Percentiles rank a stretch among this genome's conserved stretches.
These are phyloP conservation scores for Nannoperca australis DNA, from an alignment of 2,797 vertebrate genomes.

Conservation along the genomic window DNA sequence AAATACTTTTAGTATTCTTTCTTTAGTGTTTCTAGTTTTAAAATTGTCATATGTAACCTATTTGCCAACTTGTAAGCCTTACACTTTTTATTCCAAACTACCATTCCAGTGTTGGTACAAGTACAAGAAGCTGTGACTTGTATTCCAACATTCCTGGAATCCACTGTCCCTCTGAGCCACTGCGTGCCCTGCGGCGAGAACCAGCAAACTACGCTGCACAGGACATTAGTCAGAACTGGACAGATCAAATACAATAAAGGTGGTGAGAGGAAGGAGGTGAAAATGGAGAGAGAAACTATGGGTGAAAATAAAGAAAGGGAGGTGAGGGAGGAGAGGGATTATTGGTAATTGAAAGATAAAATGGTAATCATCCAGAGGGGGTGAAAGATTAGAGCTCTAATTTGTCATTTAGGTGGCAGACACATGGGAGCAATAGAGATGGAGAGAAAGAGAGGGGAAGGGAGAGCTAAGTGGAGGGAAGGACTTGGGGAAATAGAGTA, in stretches of 20 bases:
- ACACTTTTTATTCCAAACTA: too few species aligned
- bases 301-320: constrained; percentile 8
- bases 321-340: constrained; percentile 35
- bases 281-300: neutral
- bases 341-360: constrained; percentile 69
- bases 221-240: neutral
- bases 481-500: neutral
- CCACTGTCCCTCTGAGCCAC: too few species aligned
- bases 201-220: too few species aligned
- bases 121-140: too few species aligned
- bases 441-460: neutral
- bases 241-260: neutral
- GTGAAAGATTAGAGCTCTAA: constrained; percentile 49
- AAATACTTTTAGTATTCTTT: too few species aligned
- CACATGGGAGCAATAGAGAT: constrained; percentile 27
- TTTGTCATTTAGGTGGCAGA: constrained; percentile 56
- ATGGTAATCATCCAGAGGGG: constrained; percentile 59
- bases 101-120: too few species aligned
- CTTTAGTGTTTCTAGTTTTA: too few species aligned
- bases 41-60: too few species aligned
- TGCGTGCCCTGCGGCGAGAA: too few species aligned
- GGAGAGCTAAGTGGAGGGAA: constrained; percentile 4
- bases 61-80: too few species aligned
- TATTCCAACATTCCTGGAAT: too few species aligned
- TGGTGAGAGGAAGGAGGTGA: neutral